Evolutionary conservation across 2,888 invertebrate species (phyloP), one percentile per base, ranked within the genome.

Genomic region (Teinopalpus imperialis): DNA sequence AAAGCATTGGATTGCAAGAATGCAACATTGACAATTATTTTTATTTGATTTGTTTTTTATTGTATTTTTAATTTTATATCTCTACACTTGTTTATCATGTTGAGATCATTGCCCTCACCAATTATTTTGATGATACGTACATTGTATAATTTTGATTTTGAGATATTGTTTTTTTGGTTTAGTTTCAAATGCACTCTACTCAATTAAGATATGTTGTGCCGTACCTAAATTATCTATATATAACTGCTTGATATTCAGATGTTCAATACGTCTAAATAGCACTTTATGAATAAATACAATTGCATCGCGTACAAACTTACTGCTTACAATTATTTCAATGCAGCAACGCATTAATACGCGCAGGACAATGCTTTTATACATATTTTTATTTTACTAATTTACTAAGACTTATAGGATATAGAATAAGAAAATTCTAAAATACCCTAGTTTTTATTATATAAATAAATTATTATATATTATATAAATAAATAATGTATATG

Each of bases 301-400:
- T 37, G 21, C 29, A 30, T 32, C 29, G 34, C 27, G 18, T 35
- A 41, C 39, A n/a, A n/a, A 55, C 49, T 32, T 53, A 53, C 13
- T 49, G 36, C 40, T 56, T 56, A 57, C 37, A 50, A 52, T 57
- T 60, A 21, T 54, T 53, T 49, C 37, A 42, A 46, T n/a, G n/a
- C n/a, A n/a, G n/a, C n/a, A n/a, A n/a, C n/a, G n/a, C n/a, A n/a
- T n/a, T n/a, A n/a, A n/a, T n/a, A n/a, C n/a, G n/a, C 44, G 55
- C 54, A 40, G 32, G 51, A 49, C 50, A 50, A 48, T 16, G 44
- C 44, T 45, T 44, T 27, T 29, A 32, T 35, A 14, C 18, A 26
- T 14, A 16, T 37, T 26, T 44, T 30, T 12, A 31, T 37, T 30
- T 18, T 4, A 43, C n/a, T 36, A 36, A 7, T 18, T 26, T 37